A percentile compares a stretch with the other conserved stretches of the same genome.
These are phyloP conservation scores for Delia radicum DNA, from an alignment of 1,140 invertebrate species.

Conservation along the genomic window DNA sequence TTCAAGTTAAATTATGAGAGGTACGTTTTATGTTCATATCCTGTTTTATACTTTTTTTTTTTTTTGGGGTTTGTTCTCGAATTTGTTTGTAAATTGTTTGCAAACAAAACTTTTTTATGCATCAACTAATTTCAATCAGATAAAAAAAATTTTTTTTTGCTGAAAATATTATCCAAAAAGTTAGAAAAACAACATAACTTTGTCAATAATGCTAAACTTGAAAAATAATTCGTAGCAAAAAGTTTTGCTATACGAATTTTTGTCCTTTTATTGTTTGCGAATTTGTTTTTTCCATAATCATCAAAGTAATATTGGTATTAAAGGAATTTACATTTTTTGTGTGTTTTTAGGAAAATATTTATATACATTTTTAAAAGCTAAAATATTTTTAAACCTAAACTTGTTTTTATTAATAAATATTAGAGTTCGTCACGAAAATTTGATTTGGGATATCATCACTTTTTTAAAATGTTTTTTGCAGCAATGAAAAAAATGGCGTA, in stretches of 20 bases:
- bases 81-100: background rate
- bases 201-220: background rate
- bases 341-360: too few species aligned
- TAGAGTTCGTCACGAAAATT: too few species aligned
- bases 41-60: background rate
- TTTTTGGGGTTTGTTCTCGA: background rate
- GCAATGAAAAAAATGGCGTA: too few species aligned
- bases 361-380: too few species aligned
- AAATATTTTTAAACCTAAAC: too few species aligned
- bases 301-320: background rate
- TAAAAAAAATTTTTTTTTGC: background rate
- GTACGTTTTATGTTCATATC: background rate
- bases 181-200: background rate
- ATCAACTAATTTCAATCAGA: conserved; percentile 16
- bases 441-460: too few species aligned
- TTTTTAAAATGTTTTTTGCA: too few species aligned
- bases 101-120: conserved; percentile 18
- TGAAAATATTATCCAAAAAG: too few species aligned
- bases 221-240: background rate
- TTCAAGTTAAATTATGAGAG: background rate
- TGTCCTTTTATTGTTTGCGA: background rate
- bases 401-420: too few species aligned
- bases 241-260: background rate
- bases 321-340: too few species aligned
- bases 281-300: background rate